Evolutionary conservation across 2,797 vertebrate genomes (phyloP).

Genomic region (Sphenodon punctatus): DNA sequence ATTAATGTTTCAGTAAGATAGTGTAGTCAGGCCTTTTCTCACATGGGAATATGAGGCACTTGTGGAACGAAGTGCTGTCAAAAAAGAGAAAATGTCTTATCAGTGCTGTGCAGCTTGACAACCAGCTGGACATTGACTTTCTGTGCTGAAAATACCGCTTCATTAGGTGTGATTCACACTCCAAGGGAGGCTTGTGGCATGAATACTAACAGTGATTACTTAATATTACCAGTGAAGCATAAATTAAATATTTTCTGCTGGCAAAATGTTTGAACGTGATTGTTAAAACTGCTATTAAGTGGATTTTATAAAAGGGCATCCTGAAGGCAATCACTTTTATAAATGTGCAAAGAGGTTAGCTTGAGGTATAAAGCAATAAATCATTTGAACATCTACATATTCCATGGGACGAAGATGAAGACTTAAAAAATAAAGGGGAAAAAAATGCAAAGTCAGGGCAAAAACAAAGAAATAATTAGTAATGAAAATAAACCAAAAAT

Average conservation of each 20-base stretch:
- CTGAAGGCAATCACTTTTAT: not conserved
- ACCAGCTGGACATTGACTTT: not conserved
- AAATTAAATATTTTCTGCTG: constrained; percentile 2
- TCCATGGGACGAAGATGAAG: not conserved
- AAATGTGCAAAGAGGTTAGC: not conserved
- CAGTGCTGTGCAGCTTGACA: not conserved
- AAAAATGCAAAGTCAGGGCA: not conserved
- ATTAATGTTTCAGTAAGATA: not conserved
- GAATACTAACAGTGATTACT: constrained; percentile 12
- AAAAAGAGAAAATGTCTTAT: not conserved
- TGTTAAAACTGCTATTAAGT: not conserved
- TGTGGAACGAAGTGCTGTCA: not conserved
- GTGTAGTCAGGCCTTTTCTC: not conserved
- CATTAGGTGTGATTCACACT: constrained; percentile 15
- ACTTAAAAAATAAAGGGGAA: not conserved
- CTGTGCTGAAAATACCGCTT: constrained; percentile 19
- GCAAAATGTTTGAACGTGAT: not conserved
- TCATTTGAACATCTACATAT: not conserved
- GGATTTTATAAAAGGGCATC: not conserved
- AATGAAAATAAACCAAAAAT: too few species aligned
- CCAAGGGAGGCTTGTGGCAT: constrained; percentile 12
- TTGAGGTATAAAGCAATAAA: not conserved
- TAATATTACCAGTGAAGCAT: constrained; percentile 32
- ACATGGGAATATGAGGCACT: not conserved
- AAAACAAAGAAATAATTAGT: too few species aligned